Conservation (phyloP, 1,140 invertebrate genomes). For the Diploscapter pachys region DNA sequence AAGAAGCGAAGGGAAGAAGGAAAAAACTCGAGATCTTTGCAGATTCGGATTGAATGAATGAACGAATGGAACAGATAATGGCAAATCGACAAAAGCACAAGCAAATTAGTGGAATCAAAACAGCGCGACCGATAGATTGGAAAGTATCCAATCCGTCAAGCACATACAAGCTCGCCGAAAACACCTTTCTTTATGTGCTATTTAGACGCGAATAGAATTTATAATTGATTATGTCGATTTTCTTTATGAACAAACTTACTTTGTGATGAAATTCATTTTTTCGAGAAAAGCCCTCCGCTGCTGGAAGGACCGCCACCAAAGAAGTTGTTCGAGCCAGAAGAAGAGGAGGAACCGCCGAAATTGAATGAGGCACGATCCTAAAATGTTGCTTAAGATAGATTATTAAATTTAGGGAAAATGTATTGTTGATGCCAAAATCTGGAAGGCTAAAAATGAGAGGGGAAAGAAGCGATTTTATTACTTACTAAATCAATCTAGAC, state of each 20-base stretch:
- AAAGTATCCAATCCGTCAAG: too few species aligned
- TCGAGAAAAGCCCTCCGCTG: conserved; percentile 21
- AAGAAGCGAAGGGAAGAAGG: conserved; percentile 6
- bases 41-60: conserved; percentile 1
- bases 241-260: too few species aligned
- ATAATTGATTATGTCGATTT: too few species aligned
- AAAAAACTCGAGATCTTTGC: conserved; percentile 14
- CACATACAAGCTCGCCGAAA: too few species aligned
- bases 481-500: too few species aligned
- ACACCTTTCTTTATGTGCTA: too few species aligned
- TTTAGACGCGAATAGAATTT: too few species aligned
- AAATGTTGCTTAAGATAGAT: neutral
- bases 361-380: conserved; percentile 10
- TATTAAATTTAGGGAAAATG: too few species aligned
- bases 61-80: conserved; percentile 8
- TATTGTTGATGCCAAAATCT: too few species aligned
- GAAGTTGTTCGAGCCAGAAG: conserved; percentile 1
- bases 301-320: conserved; percentile 7
- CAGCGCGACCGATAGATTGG: neutral
- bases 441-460: too few species aligned
- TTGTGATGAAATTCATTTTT: conserved; percentile 4
- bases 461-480: too few species aligned
- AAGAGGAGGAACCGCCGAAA: conserved; percentile 19
- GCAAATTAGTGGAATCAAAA: neutral
- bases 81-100: neutral